phyloP scores from a whole-genome alignment of 2,797 vertebrate species.

The Yasuhikotakia modesta region DNA sequence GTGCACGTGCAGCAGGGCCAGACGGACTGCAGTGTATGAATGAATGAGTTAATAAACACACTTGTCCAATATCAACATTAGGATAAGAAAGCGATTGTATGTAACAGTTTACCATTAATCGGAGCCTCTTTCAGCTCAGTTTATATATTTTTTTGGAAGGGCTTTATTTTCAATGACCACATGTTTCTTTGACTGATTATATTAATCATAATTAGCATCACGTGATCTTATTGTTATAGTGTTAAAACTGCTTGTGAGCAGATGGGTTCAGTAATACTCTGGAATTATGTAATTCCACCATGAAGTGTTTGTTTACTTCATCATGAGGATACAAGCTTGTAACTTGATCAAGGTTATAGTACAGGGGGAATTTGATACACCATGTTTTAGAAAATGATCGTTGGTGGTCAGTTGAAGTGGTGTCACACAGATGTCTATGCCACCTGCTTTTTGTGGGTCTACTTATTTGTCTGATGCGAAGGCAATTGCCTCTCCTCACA shows the following conservation, averaged over 20 bases:
- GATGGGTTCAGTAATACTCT: not conserved
- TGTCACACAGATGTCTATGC: conserved; percentile 7
- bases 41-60: not conserved
- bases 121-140: no score
- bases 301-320: not conserved
- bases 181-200: not conserved
- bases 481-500: not conserved
- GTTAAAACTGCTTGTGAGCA: not conserved
- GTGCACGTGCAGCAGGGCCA: conserved; percentile 42
- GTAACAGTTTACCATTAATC: not conserved
- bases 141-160: no score
- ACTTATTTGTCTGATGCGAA: not conserved
- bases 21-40: conserved; percentile 1
- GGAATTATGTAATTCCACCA: not conserved
- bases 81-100: not conserved
- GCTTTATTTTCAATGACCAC: not conserved
- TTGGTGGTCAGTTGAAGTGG: not conserved
- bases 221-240: not conserved
- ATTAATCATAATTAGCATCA: not conserved
- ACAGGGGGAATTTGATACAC: not conserved
- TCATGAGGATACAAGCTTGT: not conserved
- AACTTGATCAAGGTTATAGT: not conserved
- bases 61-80: not conserved
- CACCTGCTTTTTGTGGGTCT: conserved; percentile 9
- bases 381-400: not conserved